These are phyloP conservation scores for Telmatherina bonti DNA, from an alignment of 2,797 vertebrate species.

Conservation along the genomic window DNA sequence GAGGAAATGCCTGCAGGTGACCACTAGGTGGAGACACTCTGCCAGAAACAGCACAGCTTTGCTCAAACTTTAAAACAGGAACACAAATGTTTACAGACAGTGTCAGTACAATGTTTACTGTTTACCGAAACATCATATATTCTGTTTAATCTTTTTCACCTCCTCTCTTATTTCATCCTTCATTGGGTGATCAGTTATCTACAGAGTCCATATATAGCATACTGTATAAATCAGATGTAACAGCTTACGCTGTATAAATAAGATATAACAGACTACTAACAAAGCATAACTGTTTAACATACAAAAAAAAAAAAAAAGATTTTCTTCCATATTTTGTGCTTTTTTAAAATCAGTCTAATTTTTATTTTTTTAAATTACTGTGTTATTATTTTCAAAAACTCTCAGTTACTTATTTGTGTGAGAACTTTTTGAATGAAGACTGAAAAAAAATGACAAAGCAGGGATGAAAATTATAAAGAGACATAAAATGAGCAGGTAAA, in stretches of 20 bases:
- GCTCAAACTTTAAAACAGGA: neutral
- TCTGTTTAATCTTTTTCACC: neutral
- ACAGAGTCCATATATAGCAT: too few species aligned
- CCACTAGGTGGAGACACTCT: constrained; percentile 45
- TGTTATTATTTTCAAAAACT: too few species aligned
- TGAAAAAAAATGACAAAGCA: too few species aligned
- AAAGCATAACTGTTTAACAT: too few species aligned
- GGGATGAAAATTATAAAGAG: neutral
- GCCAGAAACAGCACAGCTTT: neutral
- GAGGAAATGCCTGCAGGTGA: neutral
- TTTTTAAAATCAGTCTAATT: too few species aligned
- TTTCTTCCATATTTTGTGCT: too few species aligned
- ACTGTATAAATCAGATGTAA: neutral
- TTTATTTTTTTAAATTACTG: too few species aligned
- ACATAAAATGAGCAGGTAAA: neutral
- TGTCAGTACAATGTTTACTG: neutral
- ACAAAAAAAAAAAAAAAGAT: neutral
- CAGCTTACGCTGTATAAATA: neutral
- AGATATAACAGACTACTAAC: neutral
- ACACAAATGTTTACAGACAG: neutral
- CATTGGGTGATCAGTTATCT: neutral
- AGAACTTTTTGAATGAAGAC: too few species aligned
- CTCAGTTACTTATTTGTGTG: too few species aligned
- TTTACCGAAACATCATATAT: neutral
- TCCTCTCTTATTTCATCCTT: neutral